Base-by-base conservation (phyloP, 2,888 invertebrate genomes). In the Phyllotreta striolata region DNA sequence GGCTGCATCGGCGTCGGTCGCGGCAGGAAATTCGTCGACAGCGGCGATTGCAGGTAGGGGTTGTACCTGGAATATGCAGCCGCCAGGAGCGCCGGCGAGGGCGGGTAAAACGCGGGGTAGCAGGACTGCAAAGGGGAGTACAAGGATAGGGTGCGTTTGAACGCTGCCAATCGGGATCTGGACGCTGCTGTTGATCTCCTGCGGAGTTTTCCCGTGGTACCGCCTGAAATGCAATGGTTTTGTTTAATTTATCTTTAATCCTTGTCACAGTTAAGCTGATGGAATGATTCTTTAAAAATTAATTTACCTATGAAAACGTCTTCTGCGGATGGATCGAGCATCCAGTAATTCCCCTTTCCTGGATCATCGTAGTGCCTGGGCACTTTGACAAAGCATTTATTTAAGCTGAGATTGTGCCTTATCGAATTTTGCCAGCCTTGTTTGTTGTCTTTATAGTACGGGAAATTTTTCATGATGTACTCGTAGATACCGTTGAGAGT, bases 401-500 rank as follows among this genome's bases (percentile, higher is more conserved):
- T 99, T 77, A 99, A 84, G 74, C 95, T 95, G 9, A 99, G 84
- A 80, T 99, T 99, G 83, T 99, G 98, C 0, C 98, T 85, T 69
- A 99, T 99, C 1, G 97, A 97, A 80, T 99, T 99, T 83, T 99
- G 98, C 99, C 99, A 99, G 38, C 98, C 98, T 78, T 98, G 97
- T 75, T 96, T 97, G 81, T 98, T 98, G 82, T 98, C 96, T 62
- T 94, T 88, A 81, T 99, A 99, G 81, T 98, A 99, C 0, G 98
- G 98, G 78, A 98, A 99, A 81, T 97, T 95, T 73, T 91, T 91
- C 95, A 98, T 98, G 72, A 99, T 99, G 83, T 96, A 99, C 82
- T 97, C 96, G 85, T 98, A 98, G 76, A 98, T 98, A 57, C 97
- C 97, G 82, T 96, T 98, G 1, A 98, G 85, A 0, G 98, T 98